A percentile compares a stretch with the other conserved stretches of the same genome.
phyloP scores from a whole-genome alignment of 2,888 invertebrate genomes.

The Drosophila algonquin region DNA sequence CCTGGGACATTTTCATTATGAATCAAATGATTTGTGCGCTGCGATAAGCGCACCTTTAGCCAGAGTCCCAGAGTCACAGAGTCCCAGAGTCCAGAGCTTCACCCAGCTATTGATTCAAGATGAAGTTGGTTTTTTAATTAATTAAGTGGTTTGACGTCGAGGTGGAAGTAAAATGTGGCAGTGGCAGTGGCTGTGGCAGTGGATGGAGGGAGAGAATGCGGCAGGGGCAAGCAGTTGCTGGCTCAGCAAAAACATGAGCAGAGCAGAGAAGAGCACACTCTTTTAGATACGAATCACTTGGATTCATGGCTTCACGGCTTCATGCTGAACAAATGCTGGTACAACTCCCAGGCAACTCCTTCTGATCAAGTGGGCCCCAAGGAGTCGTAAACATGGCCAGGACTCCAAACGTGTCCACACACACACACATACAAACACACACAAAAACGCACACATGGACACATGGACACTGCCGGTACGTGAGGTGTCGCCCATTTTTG shows the following conservation, averaged over 20 bases:
- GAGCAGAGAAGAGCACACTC: conserved; percentile 1
- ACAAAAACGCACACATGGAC: no score
- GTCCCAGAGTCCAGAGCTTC: conserved; percentile 22
- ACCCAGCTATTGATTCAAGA: conserved; percentile 56
- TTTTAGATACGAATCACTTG: conserved; percentile 14
- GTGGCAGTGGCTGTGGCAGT: not conserved
- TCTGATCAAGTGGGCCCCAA: conserved; percentile 75
- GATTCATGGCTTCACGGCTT: not conserved
- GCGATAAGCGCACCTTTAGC: conserved; percentile 57
- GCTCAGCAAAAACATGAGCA: conserved; percentile 13
- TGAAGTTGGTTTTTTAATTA: conserved; percentile 66
- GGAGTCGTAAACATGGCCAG: conserved; percentile 74
- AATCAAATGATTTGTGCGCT: conserved; percentile 65
- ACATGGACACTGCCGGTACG: conserved; percentile 16
- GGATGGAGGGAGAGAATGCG: no score
- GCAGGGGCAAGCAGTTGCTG: not conserved
- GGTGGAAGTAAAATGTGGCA: no score
- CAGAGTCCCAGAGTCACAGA: not conserved
- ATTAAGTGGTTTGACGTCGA: conserved; percentile 44
- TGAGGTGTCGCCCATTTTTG: conserved; percentile 68
- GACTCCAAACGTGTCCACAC: conserved; percentile 62
- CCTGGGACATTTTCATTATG: conserved; percentile 67
- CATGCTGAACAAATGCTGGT: no score
- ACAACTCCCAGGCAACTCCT: conserved; percentile 73
- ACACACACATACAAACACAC: conserved; percentile 10